phyloP scores from a whole-genome alignment of 2,888 invertebrate species.

The Parnassius mnemosyne region DNA sequence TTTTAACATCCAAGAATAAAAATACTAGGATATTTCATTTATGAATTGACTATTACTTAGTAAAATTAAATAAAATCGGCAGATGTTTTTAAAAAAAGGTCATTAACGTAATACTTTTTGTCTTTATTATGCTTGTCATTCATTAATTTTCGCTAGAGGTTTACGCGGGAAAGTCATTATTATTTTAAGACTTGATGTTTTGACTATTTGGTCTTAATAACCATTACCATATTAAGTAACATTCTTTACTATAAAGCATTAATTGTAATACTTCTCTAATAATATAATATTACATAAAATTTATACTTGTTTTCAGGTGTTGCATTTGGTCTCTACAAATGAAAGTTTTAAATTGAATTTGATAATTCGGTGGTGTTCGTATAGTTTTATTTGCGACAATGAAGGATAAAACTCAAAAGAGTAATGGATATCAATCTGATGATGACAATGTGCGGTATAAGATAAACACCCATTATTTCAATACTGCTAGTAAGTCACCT shows the following conservation, averaged over 20 bases:
- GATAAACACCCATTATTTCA: slow-evolving; percentile 57
- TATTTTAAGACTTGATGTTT: not conserved
- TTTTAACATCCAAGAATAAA: not conserved
- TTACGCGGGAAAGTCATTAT: slow-evolving; percentile 53
- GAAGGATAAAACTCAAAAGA: slow-evolving; percentile 38
- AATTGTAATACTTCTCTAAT: too few species aligned
- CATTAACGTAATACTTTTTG: too few species aligned
- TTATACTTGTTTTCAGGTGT: slow-evolving; percentile 35
- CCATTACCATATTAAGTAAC: too few species aligned
- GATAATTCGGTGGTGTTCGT: not conserved
- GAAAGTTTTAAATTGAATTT: not conserved
- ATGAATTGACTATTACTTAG: too few species aligned
- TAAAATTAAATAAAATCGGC: too few species aligned
- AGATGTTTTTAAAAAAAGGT: too few species aligned
- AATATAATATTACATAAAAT: too few species aligned
- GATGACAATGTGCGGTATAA: slow-evolving; percentile 70
- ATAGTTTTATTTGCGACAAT: not conserved
- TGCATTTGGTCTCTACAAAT: not conserved
- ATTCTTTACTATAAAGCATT: too few species aligned
- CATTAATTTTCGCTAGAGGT: slow-evolving; percentile 25
- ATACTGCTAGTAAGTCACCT: slow-evolving; percentile 43
- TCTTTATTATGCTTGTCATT: too few species aligned
- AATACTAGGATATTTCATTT: too few species aligned
- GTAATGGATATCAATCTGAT: slow-evolving; percentile 64
- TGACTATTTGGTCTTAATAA: not conserved